Evolutionary conservation across 2,888 invertebrate species (phyloP).

Genomic region (Isoperla grammatica): DNA sequence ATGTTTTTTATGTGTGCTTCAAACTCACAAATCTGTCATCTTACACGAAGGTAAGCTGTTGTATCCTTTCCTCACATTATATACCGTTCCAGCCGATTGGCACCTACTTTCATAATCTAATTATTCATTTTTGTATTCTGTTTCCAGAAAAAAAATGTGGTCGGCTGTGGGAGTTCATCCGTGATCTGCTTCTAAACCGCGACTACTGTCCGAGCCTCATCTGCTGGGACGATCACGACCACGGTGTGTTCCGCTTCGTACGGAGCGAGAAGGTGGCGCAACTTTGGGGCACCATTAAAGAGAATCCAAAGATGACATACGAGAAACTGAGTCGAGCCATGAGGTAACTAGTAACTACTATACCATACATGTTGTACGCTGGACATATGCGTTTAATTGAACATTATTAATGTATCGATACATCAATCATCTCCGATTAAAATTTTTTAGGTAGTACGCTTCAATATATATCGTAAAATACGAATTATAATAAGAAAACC

Average conservation of each 20-base stretch:
- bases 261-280: conserved; percentile 81
- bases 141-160: conserved; percentile 43
- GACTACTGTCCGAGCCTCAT: conserved; percentile 75
- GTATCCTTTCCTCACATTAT: too few relatives aligned
- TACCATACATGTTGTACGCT: not conserved
- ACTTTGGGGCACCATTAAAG: conserved; percentile 80
- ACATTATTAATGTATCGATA: too few relatives aligned
- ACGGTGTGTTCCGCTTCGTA: conserved; percentile 82
- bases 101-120: too few relatives aligned
- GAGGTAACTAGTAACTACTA: conserved; percentile 50
- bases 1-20: too few relatives aligned
- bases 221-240: conserved; percentile 80
- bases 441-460: too few relatives aligned
- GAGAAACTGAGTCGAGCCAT: conserved; percentile 89
- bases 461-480: too few relatives aligned
- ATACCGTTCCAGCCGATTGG: too few relatives aligned
- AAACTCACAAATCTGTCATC: too few relatives aligned
- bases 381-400: too few relatives aligned
- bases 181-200: conserved; percentile 70
- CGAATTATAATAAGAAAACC: too few relatives aligned
- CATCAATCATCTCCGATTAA: too few relatives aligned
- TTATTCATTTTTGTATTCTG: not conserved
- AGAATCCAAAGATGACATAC: conserved; percentile 86
- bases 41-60: too few relatives aligned
- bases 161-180: conserved; percentile 76